A percentile compares a stretch with the other conserved stretches of the same genome.
Evolutionary conservation across 2,113 vertebrate species (phyloP).

Genomic region (Solea senegalensis): DNA sequence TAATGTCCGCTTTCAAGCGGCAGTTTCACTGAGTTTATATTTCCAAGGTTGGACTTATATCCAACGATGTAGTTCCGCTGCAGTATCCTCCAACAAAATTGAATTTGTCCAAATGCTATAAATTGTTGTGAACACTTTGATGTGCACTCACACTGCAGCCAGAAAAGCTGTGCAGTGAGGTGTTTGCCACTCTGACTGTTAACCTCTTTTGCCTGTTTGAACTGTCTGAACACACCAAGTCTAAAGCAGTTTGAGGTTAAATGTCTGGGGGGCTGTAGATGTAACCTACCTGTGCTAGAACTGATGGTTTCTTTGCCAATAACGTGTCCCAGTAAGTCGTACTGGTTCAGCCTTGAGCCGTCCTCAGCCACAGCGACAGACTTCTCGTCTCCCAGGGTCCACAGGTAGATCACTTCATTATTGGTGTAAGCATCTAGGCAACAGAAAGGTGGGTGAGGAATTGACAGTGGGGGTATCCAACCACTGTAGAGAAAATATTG

Average conservation of each 20-base stretch:
- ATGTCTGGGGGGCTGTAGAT: not conserved
- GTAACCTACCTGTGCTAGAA: slow-evolving; percentile 93
- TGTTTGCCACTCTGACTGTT: not conserved
- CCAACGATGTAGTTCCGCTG: slow-evolving; percentile 1
- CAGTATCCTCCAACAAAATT: slow-evolving; percentile 6
- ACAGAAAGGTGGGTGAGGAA: slow-evolving; percentile 1
- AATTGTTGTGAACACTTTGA: not conserved
- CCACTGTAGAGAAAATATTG: too few species aligned
- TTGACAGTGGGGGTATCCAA: not conserved
- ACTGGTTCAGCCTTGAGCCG: slow-evolving; percentile 97
- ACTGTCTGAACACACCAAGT: not conserved
- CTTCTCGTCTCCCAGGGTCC: slow-evolving; percentile 92
- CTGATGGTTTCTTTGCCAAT: slow-evolving; percentile 96
- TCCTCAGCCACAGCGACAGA: slow-evolving; percentile 95
- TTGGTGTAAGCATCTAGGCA: slow-evolving; percentile 95
- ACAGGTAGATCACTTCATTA: slow-evolving; percentile 96
- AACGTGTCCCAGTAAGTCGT: slow-evolving; percentile 94
- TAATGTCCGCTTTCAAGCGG: slow-evolving; percentile 20
- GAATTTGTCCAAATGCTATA: not conserved
- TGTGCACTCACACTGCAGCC: not conserved
- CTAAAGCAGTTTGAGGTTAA: not conserved
- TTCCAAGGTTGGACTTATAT: slow-evolving; percentile 21
- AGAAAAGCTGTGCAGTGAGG: not conserved
- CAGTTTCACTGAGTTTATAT: slow-evolving; percentile 17
- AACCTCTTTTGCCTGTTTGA: not conserved